Evolutionary conservation across 2,797 vertebrate genomes (phyloP).

Genomic region (Syndactyla subalaris): DNA sequence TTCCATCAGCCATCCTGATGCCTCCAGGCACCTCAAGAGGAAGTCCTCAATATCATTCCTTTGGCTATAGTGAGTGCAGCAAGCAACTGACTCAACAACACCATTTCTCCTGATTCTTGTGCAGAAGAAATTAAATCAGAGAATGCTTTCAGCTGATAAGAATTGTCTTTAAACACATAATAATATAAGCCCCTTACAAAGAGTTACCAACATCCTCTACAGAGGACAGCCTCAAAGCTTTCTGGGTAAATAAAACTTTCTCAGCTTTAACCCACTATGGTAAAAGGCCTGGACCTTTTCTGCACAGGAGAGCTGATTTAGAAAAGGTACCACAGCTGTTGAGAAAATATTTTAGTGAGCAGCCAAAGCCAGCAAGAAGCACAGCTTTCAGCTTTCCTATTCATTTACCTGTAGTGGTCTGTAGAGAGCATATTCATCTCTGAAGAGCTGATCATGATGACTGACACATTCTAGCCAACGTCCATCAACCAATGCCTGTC

Average conservation of each 20-base stretch:
- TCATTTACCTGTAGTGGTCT: conserved; percentile 90
- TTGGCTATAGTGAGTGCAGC: not conserved
- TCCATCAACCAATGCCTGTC: conserved; percentile 94
- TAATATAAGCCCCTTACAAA: not conserved
- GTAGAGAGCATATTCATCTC: conserved; percentile 97
- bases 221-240: not conserved
- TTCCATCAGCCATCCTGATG: not conserved
- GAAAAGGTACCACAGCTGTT: not conserved
- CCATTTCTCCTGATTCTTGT: not conserved
- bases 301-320: not conserved
- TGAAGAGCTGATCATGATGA: conserved; percentile 95
- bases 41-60: not conserved
- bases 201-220: not conserved
- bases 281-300: not conserved
- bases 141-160: not conserved
- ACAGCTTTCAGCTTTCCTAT: not conserved
- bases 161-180: not conserved
- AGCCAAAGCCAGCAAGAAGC: not conserved
- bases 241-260: not conserved
- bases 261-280: not conserved
- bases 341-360: not conserved
- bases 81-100: not conserved
- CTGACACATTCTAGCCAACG: conserved; percentile 97
- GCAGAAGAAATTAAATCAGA: not conserved
- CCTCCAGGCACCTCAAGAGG: not conserved